These are phyloP conservation scores for Drosophila niveifrons DNA, from an alignment of 2,888 invertebrate species.

Conservation along the genomic window DNA sequence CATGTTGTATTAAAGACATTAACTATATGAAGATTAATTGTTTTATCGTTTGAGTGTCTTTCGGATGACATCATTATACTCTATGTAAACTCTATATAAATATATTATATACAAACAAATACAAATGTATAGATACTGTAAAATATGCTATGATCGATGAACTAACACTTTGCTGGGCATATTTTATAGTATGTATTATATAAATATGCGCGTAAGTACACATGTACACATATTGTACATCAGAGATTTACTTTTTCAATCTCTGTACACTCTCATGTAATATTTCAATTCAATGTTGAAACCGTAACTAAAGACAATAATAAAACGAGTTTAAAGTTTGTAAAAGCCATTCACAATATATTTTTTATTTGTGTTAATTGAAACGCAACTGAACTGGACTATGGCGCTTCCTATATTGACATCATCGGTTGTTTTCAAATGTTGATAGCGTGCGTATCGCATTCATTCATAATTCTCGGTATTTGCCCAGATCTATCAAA, in stretches of 20 bases:
- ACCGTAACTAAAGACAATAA: conserved; percentile 74
- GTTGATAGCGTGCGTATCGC: conserved; percentile 9
- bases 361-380: neutral
- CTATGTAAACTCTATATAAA: conserved; percentile 26
- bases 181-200: conserved; percentile 10
- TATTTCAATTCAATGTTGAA: conserved; percentile 48
- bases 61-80: conserved; percentile 30
- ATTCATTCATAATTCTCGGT: neutral
- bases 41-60: conserved; percentile 27
- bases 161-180: neutral
- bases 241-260: conserved; percentile 54
- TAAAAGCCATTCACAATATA: conserved; percentile 40
- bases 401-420: neutral
- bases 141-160: conserved; percentile 17
- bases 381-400: neutral
- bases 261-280: conserved; percentile 43
- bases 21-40: conserved; percentile 25
- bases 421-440: neutral
- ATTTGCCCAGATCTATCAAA: conserved; percentile 3
- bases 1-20: conserved; percentile 25
- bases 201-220: conserved; percentile 12
- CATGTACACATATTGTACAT: conserved; percentile 4
- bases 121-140: conserved; percentile 23
- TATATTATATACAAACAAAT: conserved; percentile 39
- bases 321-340: conserved; percentile 69